A percentile compares a stretch with the other conserved stretches of the same genome.
Evolutionary conservation across 2,888 invertebrate species (phyloP).

Genomic region (Noctua pronuba): DNA sequence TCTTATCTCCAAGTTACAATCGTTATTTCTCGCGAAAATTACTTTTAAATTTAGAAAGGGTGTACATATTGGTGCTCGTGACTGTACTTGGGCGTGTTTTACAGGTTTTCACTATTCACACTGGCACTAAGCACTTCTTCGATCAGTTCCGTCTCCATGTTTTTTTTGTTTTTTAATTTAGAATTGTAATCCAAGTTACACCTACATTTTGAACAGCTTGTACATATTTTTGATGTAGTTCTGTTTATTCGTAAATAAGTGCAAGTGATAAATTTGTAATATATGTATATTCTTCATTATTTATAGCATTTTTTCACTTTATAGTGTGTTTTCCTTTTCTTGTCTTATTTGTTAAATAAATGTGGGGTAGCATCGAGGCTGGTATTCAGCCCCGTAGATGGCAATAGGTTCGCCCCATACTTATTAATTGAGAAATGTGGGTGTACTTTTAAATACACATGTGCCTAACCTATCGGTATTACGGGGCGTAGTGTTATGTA

Average conservation of each 20-base stretch:
- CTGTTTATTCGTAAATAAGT: constrained; percentile 20
- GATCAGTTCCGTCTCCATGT: neutral
- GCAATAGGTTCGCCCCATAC: no score
- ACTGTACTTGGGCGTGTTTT: constrained; percentile 1
- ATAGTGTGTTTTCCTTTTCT: neutral
- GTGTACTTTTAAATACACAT: neutral
- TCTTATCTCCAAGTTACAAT: no score
- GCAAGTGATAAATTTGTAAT: constrained; percentile 17
- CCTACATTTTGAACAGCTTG: constrained; percentile 49
- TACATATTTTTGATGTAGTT: constrained; percentile 4
- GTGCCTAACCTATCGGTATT: no score
- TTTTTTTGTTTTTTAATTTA: neutral
- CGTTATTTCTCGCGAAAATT: no score
- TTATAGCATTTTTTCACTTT: no score
- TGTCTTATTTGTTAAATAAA: neutral
- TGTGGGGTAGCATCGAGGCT: neutral
- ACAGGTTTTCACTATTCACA: constrained; percentile 24
- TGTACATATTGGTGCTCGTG: no score
- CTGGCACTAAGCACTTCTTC: neutral
- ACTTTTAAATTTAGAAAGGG: no score
- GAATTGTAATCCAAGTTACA: constrained; percentile 28
- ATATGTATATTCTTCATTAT: neutral
- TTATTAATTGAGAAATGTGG: neutral
- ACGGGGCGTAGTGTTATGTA: no score
- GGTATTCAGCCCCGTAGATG: neutral